Conservation (phyloP, 2,888 invertebrate species). For the Hypena proboscidalis region DNA sequence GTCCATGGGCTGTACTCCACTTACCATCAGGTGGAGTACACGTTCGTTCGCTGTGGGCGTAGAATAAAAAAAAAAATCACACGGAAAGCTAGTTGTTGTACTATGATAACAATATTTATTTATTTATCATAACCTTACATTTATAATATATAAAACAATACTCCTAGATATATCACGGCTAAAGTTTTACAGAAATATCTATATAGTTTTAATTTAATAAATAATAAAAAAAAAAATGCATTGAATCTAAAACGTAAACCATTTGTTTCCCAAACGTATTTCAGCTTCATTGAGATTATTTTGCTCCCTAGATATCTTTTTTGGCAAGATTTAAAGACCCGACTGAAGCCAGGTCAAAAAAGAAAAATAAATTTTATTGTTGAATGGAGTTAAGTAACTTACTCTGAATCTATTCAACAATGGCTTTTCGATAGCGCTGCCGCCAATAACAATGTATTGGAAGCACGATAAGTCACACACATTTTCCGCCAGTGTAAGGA, state of each 20-base stretch:
- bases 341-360: constrained; percentile 11
- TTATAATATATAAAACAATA: no score
- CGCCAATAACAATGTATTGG: constrained; percentile 58
- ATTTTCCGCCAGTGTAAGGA: constrained; percentile 55
- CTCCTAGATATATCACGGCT: no score
- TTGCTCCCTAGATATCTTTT: constrained; percentile 5
- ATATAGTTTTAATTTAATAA: no score
- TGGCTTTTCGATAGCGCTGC: constrained; percentile 56
- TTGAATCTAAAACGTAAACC: background rate
- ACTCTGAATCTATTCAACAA: constrained; percentile 57
- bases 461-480: constrained; percentile 63
- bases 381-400: constrained; percentile 39
- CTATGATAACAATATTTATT: no score
- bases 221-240: background rate
- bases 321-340: constrained; percentile 10
- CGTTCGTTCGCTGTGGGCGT: no score
- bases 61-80: no score
- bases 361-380: constrained; percentile 7
- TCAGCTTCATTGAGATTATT: constrained; percentile 8
- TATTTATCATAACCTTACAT: no score
- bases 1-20: no score
- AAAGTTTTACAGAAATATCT: no score
- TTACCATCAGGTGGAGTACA: no score
- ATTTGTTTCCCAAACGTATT: constrained; percentile 2
- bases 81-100: no score